phyloP scores from a whole-genome alignment of 1,140 invertebrate species.

The Carposina sasakii region DNA sequence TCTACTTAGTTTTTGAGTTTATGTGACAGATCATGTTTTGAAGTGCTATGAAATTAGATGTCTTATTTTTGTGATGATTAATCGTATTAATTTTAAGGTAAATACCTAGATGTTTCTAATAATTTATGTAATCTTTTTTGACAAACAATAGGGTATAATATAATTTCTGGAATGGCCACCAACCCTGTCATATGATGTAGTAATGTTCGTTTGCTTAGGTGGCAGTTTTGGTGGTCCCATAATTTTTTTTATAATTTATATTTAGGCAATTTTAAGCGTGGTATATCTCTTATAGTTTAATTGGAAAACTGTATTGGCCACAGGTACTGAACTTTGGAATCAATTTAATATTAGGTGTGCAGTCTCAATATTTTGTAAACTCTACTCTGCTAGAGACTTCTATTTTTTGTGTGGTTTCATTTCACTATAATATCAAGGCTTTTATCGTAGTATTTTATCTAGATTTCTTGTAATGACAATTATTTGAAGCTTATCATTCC shows the following conservation, averaged over 20 bases:
- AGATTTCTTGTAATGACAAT: too few species aligned
- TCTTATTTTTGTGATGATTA: slow-evolving; percentile 70
- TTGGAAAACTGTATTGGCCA: not conserved
- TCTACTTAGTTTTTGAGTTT: too few species aligned
- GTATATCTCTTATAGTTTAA: not conserved
- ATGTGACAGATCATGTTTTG: slow-evolving; percentile 69
- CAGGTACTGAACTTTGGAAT: not conserved
- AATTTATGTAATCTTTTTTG: not conserved
- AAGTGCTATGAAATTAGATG: slow-evolving; percentile 63
- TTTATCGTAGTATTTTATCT: too few species aligned
- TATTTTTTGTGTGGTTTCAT: not conserved
- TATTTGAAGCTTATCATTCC: too few species aligned
- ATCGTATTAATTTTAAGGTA: slow-evolving; percentile 66
- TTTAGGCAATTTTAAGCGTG: not conserved
- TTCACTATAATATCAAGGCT: too few species aligned
- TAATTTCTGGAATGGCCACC: not conserved
- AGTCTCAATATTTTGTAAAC: not conserved
- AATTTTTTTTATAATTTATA: slow-evolving; percentile 10
- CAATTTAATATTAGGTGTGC: not conserved
- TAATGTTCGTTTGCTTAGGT: slow-evolving; percentile 41
- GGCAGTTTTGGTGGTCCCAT: slow-evolving; percentile 59
- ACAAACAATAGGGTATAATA: not conserved
- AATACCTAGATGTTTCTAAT: slow-evolving; percentile 33
- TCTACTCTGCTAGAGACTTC: not conserved
- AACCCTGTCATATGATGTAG: not conserved